phyloP scores from a whole-genome alignment of 2,888 invertebrate genomes.

The Meiosimyza decipiens region DNA sequence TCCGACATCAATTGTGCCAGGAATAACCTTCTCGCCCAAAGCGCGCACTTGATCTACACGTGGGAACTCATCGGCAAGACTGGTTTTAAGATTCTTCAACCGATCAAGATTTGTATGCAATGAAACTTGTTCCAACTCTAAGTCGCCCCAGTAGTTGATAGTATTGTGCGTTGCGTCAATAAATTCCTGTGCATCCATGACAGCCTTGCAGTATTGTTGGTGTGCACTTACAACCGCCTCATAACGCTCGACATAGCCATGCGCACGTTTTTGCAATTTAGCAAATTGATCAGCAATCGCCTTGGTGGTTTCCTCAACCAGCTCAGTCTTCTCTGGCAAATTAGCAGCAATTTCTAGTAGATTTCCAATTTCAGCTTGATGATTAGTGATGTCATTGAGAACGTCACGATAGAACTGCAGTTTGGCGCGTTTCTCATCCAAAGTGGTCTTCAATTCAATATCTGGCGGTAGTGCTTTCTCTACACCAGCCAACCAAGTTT shows the following conservation, averaged over 20 bases:
- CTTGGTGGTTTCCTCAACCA: conserved; percentile 77
- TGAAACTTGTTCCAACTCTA: conserved; percentile 84
- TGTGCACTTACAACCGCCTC: conserved; percentile 90
- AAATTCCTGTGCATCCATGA: conserved; percentile 89
- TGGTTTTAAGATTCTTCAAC: conserved; percentile 81
- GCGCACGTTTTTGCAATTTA: conserved; percentile 76
- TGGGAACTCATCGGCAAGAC: conserved; percentile 86
- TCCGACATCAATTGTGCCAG: conserved; percentile 84
- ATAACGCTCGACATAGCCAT: conserved; percentile 84
- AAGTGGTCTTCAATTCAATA: conserved; percentile 82
- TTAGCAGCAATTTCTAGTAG: conserved; percentile 83
- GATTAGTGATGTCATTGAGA: conserved; percentile 84
- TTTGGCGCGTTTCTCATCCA: conserved; percentile 92
- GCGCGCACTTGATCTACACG: conserved; percentile 82
- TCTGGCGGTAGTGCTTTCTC: conserved; percentile 82
- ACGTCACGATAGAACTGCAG: conserved; percentile 84
- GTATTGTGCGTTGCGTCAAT: conserved; percentile 85
- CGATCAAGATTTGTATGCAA: conserved; percentile 88
- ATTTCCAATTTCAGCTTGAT: conserved; percentile 86
- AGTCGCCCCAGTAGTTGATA: conserved; percentile 84
- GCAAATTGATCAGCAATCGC: conserved; percentile 79
- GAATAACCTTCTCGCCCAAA: conserved; percentile 90
- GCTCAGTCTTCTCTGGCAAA: conserved; percentile 82
- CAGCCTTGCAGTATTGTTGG: conserved; percentile 87
- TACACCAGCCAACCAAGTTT: conserved; percentile 81